Percentiles rank a stretch among this genome's conserved stretches.
Conservation (phyloP, 2,797 vertebrate species). For the Brachyalestes nurse region DNA sequence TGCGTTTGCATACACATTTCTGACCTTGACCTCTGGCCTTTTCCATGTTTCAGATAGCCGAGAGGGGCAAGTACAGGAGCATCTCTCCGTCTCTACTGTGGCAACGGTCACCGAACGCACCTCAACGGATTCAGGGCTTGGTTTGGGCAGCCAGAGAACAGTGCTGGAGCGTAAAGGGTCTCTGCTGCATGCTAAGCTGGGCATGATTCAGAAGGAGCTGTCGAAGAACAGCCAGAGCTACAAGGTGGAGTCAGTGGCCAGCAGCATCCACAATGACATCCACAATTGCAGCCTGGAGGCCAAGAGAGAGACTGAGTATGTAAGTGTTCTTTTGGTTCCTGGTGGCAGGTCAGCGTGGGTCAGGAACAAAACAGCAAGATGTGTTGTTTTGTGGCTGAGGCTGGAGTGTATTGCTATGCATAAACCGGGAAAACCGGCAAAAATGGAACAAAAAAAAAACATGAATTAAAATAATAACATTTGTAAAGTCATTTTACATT, state of each 20-base stretch:
- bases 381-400: background rate
- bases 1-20: background rate
- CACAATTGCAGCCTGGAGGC: slow-evolving; percentile 92
- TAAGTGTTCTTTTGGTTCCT: slow-evolving; percentile 74
- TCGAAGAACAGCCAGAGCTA: slow-evolving; percentile 87
- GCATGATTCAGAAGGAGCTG: slow-evolving; percentile 83
- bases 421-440: background rate
- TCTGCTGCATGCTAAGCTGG: slow-evolving; percentile 78
- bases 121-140: slow-evolving; percentile 38
- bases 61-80: slow-evolving; percentile 81
- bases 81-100: slow-evolving; percentile 66
- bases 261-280: slow-evolving; percentile 81
- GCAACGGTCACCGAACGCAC: slow-evolving; percentile 50
- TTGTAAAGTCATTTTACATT: background rate
- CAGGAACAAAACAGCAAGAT: slow-evolving; percentile 1
- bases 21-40: background rate
- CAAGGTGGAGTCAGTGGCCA: slow-evolving; percentile 85
- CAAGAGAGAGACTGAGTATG: slow-evolving; percentile 91
- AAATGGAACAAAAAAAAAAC: background rate
- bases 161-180: slow-evolving; percentile 71
- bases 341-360: slow-evolving; percentile 1
- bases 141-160: slow-evolving; percentile 38
- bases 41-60: slow-evolving; percentile 75
- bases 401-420: background rate
- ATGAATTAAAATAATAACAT: background rate